Evolutionary conservation across 2,888 invertebrate species (phyloP).

Genomic region (Lithophane leautieri): DNA sequence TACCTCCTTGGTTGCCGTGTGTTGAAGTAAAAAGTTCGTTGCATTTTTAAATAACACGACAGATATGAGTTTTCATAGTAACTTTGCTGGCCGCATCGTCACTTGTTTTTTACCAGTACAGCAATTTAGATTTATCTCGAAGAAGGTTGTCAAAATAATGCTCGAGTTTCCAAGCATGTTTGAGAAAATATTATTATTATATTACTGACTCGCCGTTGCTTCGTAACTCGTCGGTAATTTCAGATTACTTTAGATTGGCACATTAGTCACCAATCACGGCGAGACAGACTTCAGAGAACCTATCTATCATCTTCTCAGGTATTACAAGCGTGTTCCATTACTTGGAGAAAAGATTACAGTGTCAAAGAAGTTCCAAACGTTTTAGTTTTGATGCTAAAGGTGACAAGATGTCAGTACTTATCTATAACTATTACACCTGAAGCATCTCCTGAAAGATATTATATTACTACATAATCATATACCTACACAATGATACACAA

Average conservation of each 20-base stretch:
- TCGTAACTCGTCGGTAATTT: conserved; percentile 11
- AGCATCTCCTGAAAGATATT: background rate
- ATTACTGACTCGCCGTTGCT: background rate
- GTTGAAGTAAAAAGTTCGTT: too few species aligned
- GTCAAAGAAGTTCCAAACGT: background rate
- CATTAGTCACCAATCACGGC: conserved; percentile 26
- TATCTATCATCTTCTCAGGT: conserved; percentile 3
- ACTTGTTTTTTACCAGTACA: too few species aligned
- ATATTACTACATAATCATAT: too few species aligned
- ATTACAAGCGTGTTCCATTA: conserved; percentile 20
- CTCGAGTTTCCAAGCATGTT: too few species aligned
- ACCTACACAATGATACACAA: too few species aligned
- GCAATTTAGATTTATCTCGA: too few species aligned
- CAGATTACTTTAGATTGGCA: conserved; percentile 25
- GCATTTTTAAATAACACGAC: too few species aligned
- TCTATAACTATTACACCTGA: background rate
- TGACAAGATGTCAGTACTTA: background rate
- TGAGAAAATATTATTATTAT: too few species aligned
- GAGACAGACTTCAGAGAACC: background rate
- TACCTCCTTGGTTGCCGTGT: too few species aligned
- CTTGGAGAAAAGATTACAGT: background rate
- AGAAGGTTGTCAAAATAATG: too few species aligned
- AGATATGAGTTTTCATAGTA: too few species aligned
- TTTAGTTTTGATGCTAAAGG: background rate
- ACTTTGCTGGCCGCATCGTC: too few species aligned